Conservation (phyloP, 2,888 invertebrate species). For the Atherix ibis region DNA sequence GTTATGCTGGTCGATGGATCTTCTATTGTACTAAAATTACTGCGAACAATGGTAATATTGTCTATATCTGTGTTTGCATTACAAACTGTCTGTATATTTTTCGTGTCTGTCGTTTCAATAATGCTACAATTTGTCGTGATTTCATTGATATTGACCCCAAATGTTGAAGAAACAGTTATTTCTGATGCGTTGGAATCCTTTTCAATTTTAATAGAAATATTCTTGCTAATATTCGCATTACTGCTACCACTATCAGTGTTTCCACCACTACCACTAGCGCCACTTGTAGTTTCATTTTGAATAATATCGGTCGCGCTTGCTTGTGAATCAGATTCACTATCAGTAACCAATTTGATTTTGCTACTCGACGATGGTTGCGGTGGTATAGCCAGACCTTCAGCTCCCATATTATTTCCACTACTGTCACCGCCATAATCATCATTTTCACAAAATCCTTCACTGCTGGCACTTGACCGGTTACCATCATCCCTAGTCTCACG, state of each 20-base stretch:
- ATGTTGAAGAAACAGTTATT: too few relatives aligned
- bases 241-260: conserved; percentile 2
- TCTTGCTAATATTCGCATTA: conserved; percentile 6
- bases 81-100: too few relatives aligned
- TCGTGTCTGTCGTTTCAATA: too few relatives aligned
- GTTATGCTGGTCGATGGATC: too few relatives aligned
- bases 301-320: too few relatives aligned
- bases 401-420: conserved; percentile 36
- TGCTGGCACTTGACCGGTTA: conserved; percentile 83
- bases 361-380: conserved; percentile 9
- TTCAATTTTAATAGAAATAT: too few relatives aligned
- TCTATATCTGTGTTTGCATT: too few relatives aligned
- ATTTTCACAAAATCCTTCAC: conserved; percentile 93
- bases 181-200: too few relatives aligned
- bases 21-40: too few relatives aligned
- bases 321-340: conserved; percentile 25
- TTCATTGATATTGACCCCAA: too few relatives aligned
- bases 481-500: conserved; percentile 40
- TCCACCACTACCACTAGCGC: background rate
- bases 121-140: too few relatives aligned
- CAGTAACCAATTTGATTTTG: conserved; percentile 5
- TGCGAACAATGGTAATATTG: too few relatives aligned
- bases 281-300: conserved; percentile 6
- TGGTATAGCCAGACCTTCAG: conserved; percentile 24
- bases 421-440: conserved; percentile 64